phyloP scores from a whole-genome alignment of 2,113 vertebrate species.

The Coptodon bakossiorum region DNA sequence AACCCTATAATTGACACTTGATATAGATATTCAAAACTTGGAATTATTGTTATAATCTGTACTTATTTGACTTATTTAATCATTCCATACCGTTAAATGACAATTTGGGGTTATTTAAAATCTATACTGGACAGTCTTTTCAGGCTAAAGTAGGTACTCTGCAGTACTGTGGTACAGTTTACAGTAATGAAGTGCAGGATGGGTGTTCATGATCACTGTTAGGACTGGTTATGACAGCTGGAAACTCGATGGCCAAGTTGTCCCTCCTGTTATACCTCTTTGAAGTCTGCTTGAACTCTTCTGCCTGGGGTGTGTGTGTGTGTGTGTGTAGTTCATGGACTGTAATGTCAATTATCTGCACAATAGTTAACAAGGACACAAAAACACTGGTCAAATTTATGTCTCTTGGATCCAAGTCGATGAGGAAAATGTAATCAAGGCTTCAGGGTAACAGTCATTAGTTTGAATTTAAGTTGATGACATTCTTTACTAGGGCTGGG shows the following conservation, averaged over 20 bases:
- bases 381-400: neutral
- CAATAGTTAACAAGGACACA: neutral
- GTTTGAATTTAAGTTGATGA: neutral
- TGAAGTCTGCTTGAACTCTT: neutral
- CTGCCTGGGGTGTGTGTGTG: neutral
- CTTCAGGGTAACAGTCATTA: neutral
- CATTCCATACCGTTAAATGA: neutral
- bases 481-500: neutral
- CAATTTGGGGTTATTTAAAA: neutral
- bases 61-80: neutral
- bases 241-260: neutral
- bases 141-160: neutral
- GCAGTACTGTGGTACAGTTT: neutral
- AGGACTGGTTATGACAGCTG: neutral
- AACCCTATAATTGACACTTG: neutral
- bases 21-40: neutral
- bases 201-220: neutral
- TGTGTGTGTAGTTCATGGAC: neutral
- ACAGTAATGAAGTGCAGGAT: neutral
- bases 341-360: neutral
- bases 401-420: neutral
- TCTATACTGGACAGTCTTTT: neutral
- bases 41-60: neutral
- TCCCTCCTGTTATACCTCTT: neutral
- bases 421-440: neutral